Evolutionary conservation across 2,113 vertebrate genomes (phyloP).

Genomic region (Dolichallabes microphthalmus): DNA sequence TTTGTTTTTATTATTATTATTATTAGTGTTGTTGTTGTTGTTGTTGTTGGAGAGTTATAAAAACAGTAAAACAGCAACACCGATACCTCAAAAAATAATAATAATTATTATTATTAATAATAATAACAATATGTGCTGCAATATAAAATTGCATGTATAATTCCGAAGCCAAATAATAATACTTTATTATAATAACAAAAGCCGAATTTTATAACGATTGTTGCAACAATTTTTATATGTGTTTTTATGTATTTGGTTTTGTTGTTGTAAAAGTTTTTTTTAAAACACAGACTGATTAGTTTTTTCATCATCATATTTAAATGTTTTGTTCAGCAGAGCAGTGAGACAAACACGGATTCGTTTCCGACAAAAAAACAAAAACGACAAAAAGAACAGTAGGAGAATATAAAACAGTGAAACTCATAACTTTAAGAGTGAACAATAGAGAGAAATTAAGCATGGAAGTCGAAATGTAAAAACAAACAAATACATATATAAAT

Average conservation of each 20-base stretch:
- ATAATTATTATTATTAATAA: slow-evolving; percentile 20
- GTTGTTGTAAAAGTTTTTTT: neutral
- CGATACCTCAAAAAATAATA: neutral
- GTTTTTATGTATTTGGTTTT: no score
- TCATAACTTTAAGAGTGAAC: neutral
- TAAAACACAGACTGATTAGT: neutral
- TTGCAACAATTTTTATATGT: no score
- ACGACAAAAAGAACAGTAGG: neutral
- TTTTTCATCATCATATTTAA: neutral
- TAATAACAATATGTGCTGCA: neutral
- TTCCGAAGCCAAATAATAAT: neutral
- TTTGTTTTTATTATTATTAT: neutral
- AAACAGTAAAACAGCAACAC: no score
- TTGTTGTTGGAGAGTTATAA: no score
- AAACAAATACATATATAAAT: neutral
- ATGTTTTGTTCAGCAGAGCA: neutral
- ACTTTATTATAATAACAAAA: neutral
- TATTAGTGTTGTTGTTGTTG: no score
- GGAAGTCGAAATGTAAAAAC: neutral
- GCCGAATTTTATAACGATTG: no score
- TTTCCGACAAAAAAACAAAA: neutral
- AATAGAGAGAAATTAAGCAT: neutral
- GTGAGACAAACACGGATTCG: neutral
- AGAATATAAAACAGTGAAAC: neutral
- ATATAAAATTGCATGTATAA: neutral